Evolutionary conservation across 2,113 vertebrate genomes (phyloP), one percentile per base, ranked within the genome.

Genomic region (Rhinolophus ferrumequinum): DNA sequence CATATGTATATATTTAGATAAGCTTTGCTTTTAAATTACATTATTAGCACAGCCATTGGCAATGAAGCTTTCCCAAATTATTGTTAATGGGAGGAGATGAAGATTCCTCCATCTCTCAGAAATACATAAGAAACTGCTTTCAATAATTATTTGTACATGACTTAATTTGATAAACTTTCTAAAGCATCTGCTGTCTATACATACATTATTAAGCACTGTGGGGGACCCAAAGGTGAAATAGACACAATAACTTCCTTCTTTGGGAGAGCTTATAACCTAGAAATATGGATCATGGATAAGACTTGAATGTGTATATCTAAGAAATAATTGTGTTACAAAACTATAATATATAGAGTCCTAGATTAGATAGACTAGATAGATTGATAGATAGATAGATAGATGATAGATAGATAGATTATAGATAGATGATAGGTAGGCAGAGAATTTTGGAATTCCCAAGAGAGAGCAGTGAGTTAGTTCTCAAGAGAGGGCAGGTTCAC

Each of bases 1-100:
- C 41, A 41, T 41, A 41, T 41, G 41, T 41, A 41, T 82, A 84
- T 95, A 97, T 97, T 87, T 47, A 47, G 7, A 47, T 98, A 97
- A 97, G 97, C 93, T 90, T 97, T 97, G 90, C 80, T 93, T 98
- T 97, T 98, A 97, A 98, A 98, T 98, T 98, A 97, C 89, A 75
- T 96, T 98, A 98, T 95, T 97, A 98, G 11, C 47, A 98, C 94
- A 96, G 89, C 77, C 95, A 96, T 19, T 94, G 91, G 95, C 92
- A 97, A 98, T 95, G 94, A 98, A 96, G 67, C 96, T 98, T 98
- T 80, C 56, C 41, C 69, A 96, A 94, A 41, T 94, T 96, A 89
- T 97, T 97, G 19, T 24, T 89, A 76, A 88, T 50, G 26, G 92
- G 76, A 92, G n/a, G 21, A 79, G 91, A 95, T 91, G 26, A 80